A percentile compares a stretch with the other conserved stretches of the same genome.
Evolutionary conservation across 1,140 invertebrate species (phyloP).

Genomic region (Drosophila melanogaster): Release_6_plus_ISO1_MT NT_033779.5:10674001-10674500

Average conservation of each 20-base stretch:
- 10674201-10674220: conserved; percentile 12
- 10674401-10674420: conserved; percentile 1
- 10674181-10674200: conserved; percentile 20
- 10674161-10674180: conserved; percentile 8
- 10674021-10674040: conserved; percentile 22
- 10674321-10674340: conserved; percentile 42
- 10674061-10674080: conserved; percentile 3
- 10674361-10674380: conserved; percentile 3
- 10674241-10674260: conserved; percentile 19
- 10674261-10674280: conserved; percentile 3
- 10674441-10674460: conserved; percentile 19
- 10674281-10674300: background rate
- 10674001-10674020: conserved; percentile 11
- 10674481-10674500: conserved; percentile 7
- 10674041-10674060: conserved; percentile 45
- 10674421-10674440: conserved; percentile 23
- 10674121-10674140: conserved; percentile 31
- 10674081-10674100: background rate
- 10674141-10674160: conserved; percentile 1
- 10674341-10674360: conserved; percentile 29
- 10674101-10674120: conserved; percentile 4
- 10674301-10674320: conserved; percentile 26
- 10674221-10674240: conserved; percentile 26
- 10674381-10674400: conserved; percentile 10
- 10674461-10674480: conserved; percentile 2